Percentiles rank a stretch among this genome's conserved stretches.
phyloP scores from a whole-genome alignment of 2,797 vertebrate species.

The Melanotaenia maccullochi region DNA sequence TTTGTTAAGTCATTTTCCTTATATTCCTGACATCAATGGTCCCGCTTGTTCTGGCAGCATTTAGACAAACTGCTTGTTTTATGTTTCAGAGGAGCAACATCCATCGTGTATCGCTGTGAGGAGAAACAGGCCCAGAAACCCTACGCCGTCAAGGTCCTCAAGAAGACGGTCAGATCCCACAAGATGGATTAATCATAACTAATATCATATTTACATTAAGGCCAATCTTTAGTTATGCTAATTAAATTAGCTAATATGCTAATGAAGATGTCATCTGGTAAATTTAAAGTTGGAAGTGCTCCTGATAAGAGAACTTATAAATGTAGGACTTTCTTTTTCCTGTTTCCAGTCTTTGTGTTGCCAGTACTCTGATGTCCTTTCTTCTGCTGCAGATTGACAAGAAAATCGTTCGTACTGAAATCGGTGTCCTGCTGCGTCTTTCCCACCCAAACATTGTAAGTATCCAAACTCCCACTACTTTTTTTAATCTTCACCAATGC shows the following conservation, averaged over 20 bases:
- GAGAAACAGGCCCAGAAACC: constrained; percentile 87
- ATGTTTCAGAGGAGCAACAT: constrained; percentile 87
- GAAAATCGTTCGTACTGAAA: constrained; percentile 92
- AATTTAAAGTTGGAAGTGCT: too few relatives aligned
- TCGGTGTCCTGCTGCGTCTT: constrained; percentile 89
- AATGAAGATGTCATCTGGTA: too few relatives aligned
- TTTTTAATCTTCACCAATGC: too few relatives aligned
- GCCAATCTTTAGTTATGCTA: too few relatives aligned
- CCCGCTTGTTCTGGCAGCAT: not conserved
- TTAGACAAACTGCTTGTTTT: not conserved
- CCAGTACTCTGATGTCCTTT: not conserved
- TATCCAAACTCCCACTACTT: constrained; percentile 1
- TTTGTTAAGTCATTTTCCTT: not conserved
- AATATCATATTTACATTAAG: not conserved
- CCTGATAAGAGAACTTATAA: too few relatives aligned
- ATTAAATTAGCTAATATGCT: not conserved
- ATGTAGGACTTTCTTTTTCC: not conserved
- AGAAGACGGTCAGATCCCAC: constrained; percentile 87
- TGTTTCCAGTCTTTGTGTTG: not conserved
- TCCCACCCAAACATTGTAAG: constrained; percentile 93
- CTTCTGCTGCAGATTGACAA: constrained; percentile 86
- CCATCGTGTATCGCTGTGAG: constrained; percentile 89
- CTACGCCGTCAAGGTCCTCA: constrained; percentile 88
- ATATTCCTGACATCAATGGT: not conserved
- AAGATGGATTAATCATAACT: not conserved